Base-by-base conservation (phyloP, 2,797 vertebrate species). In the Mallotus villosus region DNA sequence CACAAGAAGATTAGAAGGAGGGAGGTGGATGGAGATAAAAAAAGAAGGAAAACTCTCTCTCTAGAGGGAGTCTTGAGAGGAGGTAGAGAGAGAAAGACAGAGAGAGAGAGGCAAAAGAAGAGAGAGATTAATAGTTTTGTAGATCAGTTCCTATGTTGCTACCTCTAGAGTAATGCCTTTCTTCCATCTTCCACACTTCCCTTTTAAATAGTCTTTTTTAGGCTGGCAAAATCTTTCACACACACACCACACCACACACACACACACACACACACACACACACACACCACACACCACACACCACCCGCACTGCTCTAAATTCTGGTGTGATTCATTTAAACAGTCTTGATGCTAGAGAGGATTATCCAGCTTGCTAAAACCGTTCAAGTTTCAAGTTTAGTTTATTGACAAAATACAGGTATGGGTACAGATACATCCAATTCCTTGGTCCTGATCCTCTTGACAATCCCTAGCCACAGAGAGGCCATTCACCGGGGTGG, bases 91-190 rank as follows among this genome's bases (percentile, higher is more conserved):
- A 85, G 76, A 70, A 70, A 84, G 83, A 88, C 29, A 32, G 46
- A 65, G 63, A 53, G 46, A 53, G 46, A 27, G 46, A 37, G 4
- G 34, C 14, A 34, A 6, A n/a, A 32, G 34, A 49, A 17, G 60
- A 68, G 73, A 78, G 85, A 90, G 89, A 90, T 89, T 84, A 90
- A 92, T 90, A 89, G 87, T 88, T 90, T 87, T 87, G 87, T 87
- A 90, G 87, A 89, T 90, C 75, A 85, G 89, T 73, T 88, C 78
- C 81, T 86, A 74, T 86, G 89, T 85, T 87, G 79, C 78, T 83
- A 86, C 86, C 88, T 92, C 88, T 84, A 83, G 89, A 91, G 87
- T 87, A 91, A 88, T 90, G 84, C 81, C 69, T 90, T 86, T 81
- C 87, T 84, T 87, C 81, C 86, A 85, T 89, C 86, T 84, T 82